phyloP scores from a whole-genome alignment of 2,888 invertebrate genomes.

The Acleris cristana region DNA sequence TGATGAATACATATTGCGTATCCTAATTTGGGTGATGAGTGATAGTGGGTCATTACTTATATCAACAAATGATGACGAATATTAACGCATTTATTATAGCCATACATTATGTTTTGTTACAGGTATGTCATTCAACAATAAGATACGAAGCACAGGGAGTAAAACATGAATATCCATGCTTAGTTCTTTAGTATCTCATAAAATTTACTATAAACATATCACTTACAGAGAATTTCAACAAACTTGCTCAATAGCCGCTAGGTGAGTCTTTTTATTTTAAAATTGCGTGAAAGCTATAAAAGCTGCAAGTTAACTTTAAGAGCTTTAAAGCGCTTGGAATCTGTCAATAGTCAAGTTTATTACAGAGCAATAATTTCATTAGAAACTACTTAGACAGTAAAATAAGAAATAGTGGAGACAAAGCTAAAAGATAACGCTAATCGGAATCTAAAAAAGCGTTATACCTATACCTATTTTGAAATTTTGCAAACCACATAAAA shows the following conservation, averaged over 20 bases:
- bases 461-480: too few species aligned
- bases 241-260: not conserved
- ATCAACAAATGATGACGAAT: constrained; percentile 4
- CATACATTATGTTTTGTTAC: not conserved
- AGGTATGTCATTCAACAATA: too few species aligned
- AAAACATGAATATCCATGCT: too few species aligned
- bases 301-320: constrained; percentile 1
- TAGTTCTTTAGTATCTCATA: not conserved
- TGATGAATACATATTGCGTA: constrained; percentile 4
- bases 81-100: not conserved
- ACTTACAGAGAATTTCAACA: not conserved
- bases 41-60: constrained; percentile 11
- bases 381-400: too few species aligned
- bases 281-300: not conserved
- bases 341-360: too few species aligned
- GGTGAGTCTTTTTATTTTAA: not conserved
- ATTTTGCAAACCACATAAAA: too few species aligned
- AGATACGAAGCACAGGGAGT: too few species aligned
- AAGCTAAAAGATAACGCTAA: too few species aligned
- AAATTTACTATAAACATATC: not conserved
- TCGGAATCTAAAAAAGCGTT: too few species aligned
- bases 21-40: constrained; percentile 26
- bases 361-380: too few species aligned
- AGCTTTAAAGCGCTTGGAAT: not conserved
- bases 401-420: too few species aligned